Evolutionary conservation across 2,888 invertebrate genomes (phyloP).

Genomic region (Hartigia nigra): DNA sequence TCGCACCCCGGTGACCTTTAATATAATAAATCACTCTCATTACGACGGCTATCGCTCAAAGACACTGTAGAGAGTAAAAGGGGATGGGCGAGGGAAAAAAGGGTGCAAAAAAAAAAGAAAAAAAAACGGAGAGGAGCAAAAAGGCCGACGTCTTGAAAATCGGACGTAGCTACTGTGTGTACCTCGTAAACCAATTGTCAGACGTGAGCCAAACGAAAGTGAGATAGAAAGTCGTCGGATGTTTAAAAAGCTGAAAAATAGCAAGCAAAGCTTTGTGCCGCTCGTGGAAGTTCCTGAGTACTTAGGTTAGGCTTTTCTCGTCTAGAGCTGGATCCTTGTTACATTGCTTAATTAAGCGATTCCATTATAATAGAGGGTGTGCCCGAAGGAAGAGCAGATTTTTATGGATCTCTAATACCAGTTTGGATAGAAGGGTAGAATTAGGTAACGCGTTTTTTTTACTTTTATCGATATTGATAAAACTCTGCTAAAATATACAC

Average conservation of each 20-base stretch:
- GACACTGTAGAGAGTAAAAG: slow-evolving; percentile 20
- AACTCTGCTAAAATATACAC: background rate
- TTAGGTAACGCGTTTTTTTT: background rate
- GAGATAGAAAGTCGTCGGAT: background rate
- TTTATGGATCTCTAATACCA: slow-evolving; percentile 1
- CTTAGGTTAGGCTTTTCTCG: slow-evolving; percentile 6
- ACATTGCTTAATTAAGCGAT: slow-evolving; percentile 18
- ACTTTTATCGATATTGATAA: background rate
- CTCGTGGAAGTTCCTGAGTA: background rate
- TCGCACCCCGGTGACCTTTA: slow-evolving; percentile 11
- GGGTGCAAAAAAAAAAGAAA: slow-evolving; percentile 11
- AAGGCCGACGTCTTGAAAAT: slow-evolving; percentile 20
- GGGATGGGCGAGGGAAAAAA: slow-evolving; percentile 6
- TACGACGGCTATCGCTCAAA: slow-evolving; percentile 37
- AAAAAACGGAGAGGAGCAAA: slow-evolving; percentile 17
- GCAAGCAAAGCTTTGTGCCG: background rate
- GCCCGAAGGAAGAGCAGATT: slow-evolving; percentile 1
- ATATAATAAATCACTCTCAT: slow-evolving; percentile 27
- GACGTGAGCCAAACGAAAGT: background rate
- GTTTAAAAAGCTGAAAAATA: background rate
- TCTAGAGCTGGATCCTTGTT: slow-evolving; percentile 9
- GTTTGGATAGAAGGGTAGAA: background rate
- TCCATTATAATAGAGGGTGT: slow-evolving; percentile 13
- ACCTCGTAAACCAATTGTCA: background rate
- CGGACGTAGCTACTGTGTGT: background rate